phyloP scores from a whole-genome alignment of 2,797 vertebrate genomes.

The Neostethus bicornis region DNA sequence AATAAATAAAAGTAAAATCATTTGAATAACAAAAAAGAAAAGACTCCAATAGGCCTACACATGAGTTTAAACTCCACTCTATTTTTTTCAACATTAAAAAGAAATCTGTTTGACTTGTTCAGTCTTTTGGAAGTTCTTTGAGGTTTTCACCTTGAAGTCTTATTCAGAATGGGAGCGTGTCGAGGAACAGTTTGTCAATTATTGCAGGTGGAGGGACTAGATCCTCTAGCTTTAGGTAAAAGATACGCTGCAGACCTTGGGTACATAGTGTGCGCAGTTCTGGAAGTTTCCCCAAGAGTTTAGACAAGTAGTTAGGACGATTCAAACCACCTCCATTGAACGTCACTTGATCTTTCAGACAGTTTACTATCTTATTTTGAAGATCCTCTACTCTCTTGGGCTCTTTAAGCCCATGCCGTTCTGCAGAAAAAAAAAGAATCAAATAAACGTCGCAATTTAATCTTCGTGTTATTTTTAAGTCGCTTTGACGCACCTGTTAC shows the following conservation, averaged over 20 bases:
- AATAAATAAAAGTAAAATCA: conserved; percentile 49
- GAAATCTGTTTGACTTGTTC: conserved; percentile 60
- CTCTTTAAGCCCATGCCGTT: conserved; percentile 97
- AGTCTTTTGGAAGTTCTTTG: conserved; percentile 81
- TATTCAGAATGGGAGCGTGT: conserved; percentile 97
- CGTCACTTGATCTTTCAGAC: conserved; percentile 98
- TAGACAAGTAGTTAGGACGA: conserved; percentile 98
- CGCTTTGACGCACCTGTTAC: conserved; percentile 89
- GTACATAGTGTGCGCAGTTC: conserved; percentile 99
- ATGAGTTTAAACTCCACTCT: conserved; percentile 38
- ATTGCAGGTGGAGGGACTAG: conserved; percentile 98
- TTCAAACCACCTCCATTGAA: conserved; percentile 96
- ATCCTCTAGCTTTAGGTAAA: conserved; percentile 99
- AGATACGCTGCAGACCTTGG: conserved; percentile 99
- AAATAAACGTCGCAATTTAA: background rate
- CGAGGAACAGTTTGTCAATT: conserved; percentile 99
- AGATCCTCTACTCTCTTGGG: conserved; percentile 98
- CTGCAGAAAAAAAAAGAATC: conserved; percentile 80
- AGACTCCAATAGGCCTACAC: conserved; percentile 39
- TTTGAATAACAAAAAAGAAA: conserved; percentile 47
- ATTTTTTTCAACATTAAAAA: conserved; percentile 65
- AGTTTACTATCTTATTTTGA: conserved; percentile 99
- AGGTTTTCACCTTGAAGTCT: conserved; percentile 71
- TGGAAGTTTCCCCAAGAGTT: conserved; percentile 98
- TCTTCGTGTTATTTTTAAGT: background rate